Conservation (phyloP, 2,113 vertebrate species). For the Gobio gobio region DNA sequence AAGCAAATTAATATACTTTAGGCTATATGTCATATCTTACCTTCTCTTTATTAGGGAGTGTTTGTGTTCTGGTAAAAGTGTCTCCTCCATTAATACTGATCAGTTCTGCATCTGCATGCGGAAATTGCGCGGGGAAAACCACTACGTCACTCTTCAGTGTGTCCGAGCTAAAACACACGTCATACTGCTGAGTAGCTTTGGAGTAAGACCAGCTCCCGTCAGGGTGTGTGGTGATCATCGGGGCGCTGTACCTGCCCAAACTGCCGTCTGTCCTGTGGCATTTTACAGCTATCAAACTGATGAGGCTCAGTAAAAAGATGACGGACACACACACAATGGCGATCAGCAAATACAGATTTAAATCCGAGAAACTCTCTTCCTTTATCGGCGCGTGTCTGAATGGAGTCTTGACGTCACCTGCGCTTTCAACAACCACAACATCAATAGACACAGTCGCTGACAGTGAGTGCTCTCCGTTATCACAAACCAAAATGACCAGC, state of each 20-base stretch:
- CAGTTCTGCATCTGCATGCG: neutral
- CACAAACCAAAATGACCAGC: neutral
- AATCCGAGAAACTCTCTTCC: conserved; percentile 3
- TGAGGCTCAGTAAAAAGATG: conserved; percentile 7
- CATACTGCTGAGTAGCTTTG: conserved; percentile 10
- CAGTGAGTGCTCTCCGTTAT: conserved; percentile 4
- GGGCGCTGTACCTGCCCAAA: conserved; percentile 1
- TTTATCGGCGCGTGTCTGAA: neutral
- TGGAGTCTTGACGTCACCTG: neutral
- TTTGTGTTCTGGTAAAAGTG: neutral
- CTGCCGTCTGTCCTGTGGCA: neutral
- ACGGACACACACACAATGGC: conserved; percentile 4
- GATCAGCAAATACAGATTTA: conserved; percentile 11
- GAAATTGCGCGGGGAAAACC: neutral
- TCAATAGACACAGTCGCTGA: conserved; percentile 5
- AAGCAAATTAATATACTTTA: too few relatives aligned
- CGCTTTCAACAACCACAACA: neutral
- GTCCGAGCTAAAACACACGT: conserved; percentile 5
- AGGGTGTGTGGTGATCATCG: conserved; percentile 6
- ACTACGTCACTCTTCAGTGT: conserved; percentile 9
- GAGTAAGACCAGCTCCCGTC: conserved; percentile 16
- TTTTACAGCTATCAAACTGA: conserved; percentile 2
- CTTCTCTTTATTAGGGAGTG: conserved; percentile 41
- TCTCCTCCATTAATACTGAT: conserved; percentile 13
- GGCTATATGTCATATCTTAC: conserved; percentile 29